phyloP scores from a whole-genome alignment of 2,113 vertebrate genomes.

The Trinectes maculatus region DNA sequence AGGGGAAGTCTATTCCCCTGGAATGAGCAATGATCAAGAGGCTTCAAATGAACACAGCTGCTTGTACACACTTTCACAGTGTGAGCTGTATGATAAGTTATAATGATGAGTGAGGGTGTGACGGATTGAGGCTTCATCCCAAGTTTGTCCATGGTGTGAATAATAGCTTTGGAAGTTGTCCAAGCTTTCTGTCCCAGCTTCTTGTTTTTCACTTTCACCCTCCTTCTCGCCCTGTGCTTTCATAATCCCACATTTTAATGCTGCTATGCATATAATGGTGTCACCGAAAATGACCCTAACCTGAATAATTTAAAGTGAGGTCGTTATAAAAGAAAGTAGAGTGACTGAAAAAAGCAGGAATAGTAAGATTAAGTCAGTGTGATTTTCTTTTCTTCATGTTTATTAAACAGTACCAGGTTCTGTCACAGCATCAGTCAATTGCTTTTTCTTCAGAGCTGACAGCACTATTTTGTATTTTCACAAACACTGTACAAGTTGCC shows the following conservation, averaged over 20 bases:
- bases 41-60: conserved; percentile 27
- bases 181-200: conserved; percentile 13
- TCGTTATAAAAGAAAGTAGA: no score
- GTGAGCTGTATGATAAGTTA: conserved; percentile 26
- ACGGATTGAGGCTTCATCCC: conserved; percentile 36
- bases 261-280: background rate
- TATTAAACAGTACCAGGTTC: no score
- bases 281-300: background rate
- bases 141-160: conserved; percentile 41
- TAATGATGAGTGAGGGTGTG: conserved; percentile 41
- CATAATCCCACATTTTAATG: background rate
- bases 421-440: no score
- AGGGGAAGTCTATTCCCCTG: conserved; percentile 15
- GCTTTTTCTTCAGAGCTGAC: no score
- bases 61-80: background rate
- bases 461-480: no score
- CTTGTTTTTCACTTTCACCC: background rate
- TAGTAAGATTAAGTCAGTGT: no score
- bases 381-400: no score
- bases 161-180: conserved; percentile 36
- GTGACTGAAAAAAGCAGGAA: no score
- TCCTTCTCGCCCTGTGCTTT: background rate
- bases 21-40: conserved; percentile 33
- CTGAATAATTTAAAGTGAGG: no score
- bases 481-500: no score